These are phyloP conservation scores for Sanderia malayensis DNA, from an alignment of 30 jellyfish, hydroid and myxozoan species.

Conservation along the genomic window DNA sequence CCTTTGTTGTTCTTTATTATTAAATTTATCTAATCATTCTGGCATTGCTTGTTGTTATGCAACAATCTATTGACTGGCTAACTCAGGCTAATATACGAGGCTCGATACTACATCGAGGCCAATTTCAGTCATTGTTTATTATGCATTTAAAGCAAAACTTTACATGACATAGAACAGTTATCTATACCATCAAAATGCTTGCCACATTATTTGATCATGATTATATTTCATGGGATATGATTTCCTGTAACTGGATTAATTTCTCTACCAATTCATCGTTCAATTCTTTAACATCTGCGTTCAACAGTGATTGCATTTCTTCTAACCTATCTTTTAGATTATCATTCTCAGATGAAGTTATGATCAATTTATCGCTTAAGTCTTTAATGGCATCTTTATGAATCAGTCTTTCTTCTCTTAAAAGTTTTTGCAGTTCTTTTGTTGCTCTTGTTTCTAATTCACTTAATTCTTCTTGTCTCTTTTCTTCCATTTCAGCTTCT, in stretches of 20 bases:
- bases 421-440: conserved; percentile 43
- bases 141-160: too few relatives aligned
- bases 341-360: conserved; percentile 32
- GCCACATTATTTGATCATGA: too few relatives aligned
- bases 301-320: conserved; percentile 13
- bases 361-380: conserved; percentile 28
- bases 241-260: conserved; percentile 9
- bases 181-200: too few relatives aligned
- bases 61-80: too few relatives aligned
- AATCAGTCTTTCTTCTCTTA: conserved; percentile 51
- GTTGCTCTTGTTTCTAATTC: conserved; percentile 52
- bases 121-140: too few relatives aligned
- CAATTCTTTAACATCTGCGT: conserved; percentile 25
- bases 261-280: conserved; percentile 33
- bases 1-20: too few relatives aligned
- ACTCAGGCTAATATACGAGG: too few relatives aligned
- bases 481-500: conserved; percentile 37
- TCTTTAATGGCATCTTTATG: conserved; percentile 43
- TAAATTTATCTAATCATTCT: too few relatives aligned
- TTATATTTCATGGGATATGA: conserved; percentile 26
- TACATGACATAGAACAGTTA: too few relatives aligned
- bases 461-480: conserved; percentile 21
- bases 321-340: conserved; percentile 26
- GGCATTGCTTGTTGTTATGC: too few relatives aligned
- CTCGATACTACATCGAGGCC: too few relatives aligned